phyloP scores from a whole-genome alignment of 2,888 invertebrate species.

The Synergus japonicus region DNA sequence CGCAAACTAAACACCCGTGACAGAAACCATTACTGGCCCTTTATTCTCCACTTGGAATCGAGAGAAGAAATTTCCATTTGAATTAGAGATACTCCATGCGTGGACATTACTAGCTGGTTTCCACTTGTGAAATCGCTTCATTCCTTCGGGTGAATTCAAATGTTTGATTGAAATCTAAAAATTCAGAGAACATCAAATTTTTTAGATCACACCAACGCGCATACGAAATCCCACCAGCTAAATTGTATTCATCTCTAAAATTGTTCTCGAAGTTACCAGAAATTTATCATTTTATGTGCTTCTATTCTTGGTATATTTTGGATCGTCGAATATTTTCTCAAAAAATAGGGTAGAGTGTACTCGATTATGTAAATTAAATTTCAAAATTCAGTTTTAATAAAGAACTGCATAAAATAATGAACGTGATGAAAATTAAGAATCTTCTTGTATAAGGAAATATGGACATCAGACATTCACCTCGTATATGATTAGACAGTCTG shows the following conservation, averaged over 20 bases:
- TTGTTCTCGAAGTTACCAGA: not conserved
- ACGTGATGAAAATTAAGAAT: not conserved
- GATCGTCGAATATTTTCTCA: not conserved
- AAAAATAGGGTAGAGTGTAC: not conserved
- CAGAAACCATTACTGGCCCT: slow-evolving; percentile 67
- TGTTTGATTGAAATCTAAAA: slow-evolving; percentile 15
- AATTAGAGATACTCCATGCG: slow-evolving; percentile 54
- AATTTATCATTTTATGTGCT: not conserved
- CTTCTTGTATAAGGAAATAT: not conserved
- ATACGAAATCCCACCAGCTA: not conserved
- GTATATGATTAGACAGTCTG: slow-evolving; percentile 67
- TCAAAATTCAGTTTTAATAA: not conserved
- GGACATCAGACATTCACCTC: slow-evolving; percentile 66
- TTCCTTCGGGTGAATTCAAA: slow-evolving; percentile 9
- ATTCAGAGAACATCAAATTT: slow-evolving; percentile 19
- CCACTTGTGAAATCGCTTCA: slow-evolving; percentile 21
- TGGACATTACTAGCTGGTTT: slow-evolving; percentile 3
- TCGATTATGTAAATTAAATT: not conserved
- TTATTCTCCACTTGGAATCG: slow-evolving; percentile 47
- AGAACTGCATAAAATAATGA: not conserved
- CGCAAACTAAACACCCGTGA: slow-evolving; percentile 70
- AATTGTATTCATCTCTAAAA: not conserved
- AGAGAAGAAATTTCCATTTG: slow-evolving; percentile 57
- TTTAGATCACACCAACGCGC: not conserved
- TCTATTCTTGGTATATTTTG: too few relatives aligned